These are phyloP conservation scores for Tetramorium alpestre DNA, from an alignment of 1,140 invertebrate genomes.

Conservation along the genomic window DNA sequence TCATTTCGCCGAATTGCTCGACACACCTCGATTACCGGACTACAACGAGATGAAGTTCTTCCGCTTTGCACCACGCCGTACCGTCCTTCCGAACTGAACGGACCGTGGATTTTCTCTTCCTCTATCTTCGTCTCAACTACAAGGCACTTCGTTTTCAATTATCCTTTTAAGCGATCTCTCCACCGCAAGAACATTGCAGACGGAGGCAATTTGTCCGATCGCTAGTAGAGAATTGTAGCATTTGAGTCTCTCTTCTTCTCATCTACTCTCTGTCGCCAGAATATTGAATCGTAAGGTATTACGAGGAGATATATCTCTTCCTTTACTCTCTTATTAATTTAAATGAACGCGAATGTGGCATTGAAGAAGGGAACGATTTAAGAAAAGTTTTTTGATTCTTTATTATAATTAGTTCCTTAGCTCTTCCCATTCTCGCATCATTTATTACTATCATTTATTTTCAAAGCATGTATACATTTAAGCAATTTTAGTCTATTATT, in stretches of 20 bases:
- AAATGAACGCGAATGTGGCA: neutral
- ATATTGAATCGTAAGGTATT: constrained; percentile 32
- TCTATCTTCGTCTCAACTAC: constrained; percentile 46
- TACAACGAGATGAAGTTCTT: constrained; percentile 64
- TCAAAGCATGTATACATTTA: neutral
- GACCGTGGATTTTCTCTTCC: constrained; percentile 11
- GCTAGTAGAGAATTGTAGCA: constrained; percentile 35
- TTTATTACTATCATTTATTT: neutral
- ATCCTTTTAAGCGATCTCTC: constrained; percentile 66
- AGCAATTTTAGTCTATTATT: neutral
- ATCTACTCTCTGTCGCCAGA: neutral
- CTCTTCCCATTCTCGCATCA: neutral
- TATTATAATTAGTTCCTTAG: neutral
- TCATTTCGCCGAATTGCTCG: constrained; percentile 34
- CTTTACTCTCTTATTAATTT: constrained; percentile 28
- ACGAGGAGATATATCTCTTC: neutral
- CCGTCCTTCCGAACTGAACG: constrained; percentile 44
- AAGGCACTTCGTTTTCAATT: constrained; percentile 70
- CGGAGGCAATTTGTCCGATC: constrained; percentile 71
- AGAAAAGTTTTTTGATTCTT: neutral
- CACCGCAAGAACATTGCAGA: constrained; percentile 48
- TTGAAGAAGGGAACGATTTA: neutral
- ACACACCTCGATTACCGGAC: constrained; percentile 46
- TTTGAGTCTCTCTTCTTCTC: constrained; percentile 35
- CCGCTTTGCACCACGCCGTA: constrained; percentile 29